phyloP scores from a whole-genome alignment of 1,140 invertebrate genomes.

The Thaumatotibia leucotreta region DNA sequence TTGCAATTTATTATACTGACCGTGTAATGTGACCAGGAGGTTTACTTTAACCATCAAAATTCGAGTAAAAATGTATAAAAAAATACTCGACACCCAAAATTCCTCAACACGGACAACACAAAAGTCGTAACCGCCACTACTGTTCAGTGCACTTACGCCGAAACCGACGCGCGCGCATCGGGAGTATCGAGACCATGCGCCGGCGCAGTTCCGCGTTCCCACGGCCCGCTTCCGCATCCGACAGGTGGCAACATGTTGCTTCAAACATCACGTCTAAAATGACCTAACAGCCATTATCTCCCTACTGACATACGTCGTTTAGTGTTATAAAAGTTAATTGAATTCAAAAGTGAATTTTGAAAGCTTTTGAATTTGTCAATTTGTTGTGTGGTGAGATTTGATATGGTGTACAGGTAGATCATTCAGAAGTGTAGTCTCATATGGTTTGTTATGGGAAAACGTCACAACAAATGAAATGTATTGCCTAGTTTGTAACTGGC shows the following conservation, averaged over 20 bases:
- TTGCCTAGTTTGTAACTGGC: too few species aligned
- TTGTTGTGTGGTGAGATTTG: neutral
- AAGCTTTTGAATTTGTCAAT: neutral
- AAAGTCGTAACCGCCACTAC: neutral
- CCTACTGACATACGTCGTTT: neutral
- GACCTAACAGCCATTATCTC: neutral
- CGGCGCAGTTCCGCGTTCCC: slow-evolving; percentile 20
- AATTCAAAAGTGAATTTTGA: neutral
- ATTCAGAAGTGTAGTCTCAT: neutral
- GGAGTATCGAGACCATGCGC: neutral
- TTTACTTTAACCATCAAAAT: too few species aligned
- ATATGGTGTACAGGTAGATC: neutral
- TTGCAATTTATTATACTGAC: too few species aligned
- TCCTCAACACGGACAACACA: neutral
- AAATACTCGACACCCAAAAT: neutral
- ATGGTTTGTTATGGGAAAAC: neutral
- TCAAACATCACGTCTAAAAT: neutral
- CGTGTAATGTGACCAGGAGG: too few species aligned
- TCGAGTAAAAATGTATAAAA: too few species aligned
- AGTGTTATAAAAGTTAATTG: neutral
- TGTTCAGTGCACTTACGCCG: too few species aligned
- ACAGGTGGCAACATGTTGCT: slow-evolving; percentile 17
- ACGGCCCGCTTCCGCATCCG: slow-evolving; percentile 23
- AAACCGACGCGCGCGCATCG: neutral
- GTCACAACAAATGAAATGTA: neutral